phyloP scores from a whole-genome alignment of 2,797 vertebrate genomes.

The Fringilla coelebs region DNA sequence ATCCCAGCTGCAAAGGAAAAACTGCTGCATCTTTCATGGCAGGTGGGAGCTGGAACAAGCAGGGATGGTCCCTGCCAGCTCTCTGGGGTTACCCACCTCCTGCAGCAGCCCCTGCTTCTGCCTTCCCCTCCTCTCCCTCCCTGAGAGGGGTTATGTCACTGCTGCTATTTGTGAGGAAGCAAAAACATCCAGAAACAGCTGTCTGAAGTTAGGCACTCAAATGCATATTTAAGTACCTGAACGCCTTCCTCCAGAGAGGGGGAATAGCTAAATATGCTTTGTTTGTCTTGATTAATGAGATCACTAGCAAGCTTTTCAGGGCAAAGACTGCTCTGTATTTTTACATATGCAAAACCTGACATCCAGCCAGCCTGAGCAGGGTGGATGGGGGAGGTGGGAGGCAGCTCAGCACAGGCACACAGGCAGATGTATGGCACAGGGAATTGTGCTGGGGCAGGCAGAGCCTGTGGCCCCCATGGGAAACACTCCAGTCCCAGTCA shows the following conservation, averaged over 20 bases:
- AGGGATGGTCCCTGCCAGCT: not conserved
- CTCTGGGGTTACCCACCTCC: not conserved
- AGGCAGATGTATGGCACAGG: not conserved
- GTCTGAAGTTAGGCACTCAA: constrained; percentile 41
- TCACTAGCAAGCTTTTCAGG: constrained; percentile 60
- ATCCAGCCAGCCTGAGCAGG: constrained; percentile 34
- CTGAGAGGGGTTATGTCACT: not conserved
- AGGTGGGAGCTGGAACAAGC: not conserved
- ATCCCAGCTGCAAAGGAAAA: not conserved
- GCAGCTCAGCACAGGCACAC: not conserved
- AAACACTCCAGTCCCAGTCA: not conserved
- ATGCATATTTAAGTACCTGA: constrained; percentile 56
- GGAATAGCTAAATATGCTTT: constrained; percentile 50
- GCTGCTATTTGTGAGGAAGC: not conserved
- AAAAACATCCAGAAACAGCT: constrained; percentile 6
- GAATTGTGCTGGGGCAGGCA: not conserved
- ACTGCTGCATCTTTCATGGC: not conserved
- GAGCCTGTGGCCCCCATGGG: accelerated
- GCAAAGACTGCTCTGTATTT: constrained; percentile 44
- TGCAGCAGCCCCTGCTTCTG: not conserved
- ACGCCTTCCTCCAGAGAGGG: constrained; percentile 14
- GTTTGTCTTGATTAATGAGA: constrained; percentile 67
- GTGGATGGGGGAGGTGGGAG: not conserved
- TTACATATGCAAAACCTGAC: constrained; percentile 59
- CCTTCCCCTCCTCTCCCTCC: not conserved